phyloP scores from a whole-genome alignment of 2,113 vertebrate genomes.

The Coryphaenoides rupestris region DNA sequence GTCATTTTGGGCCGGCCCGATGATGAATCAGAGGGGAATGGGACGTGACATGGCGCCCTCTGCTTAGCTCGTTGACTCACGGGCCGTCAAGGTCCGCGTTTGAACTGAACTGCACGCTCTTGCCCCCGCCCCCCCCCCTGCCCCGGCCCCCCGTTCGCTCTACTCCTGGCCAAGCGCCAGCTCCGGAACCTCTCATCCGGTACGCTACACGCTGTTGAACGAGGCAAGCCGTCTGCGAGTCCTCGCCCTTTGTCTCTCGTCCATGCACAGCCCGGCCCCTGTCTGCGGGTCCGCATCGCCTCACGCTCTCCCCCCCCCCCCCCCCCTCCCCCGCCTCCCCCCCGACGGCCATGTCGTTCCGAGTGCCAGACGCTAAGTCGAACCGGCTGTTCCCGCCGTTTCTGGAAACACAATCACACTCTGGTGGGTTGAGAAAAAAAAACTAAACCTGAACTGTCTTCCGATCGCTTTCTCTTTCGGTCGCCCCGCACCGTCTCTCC shows the following conservation, averaged over 20 bases:
- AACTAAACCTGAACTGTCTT: conserved; percentile 61
- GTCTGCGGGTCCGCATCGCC: too few species aligned
- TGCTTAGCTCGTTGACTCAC: conserved; percentile 55
- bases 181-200: too few species aligned
- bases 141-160: too few species aligned
- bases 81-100: conserved; percentile 55
- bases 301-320: too few species aligned
- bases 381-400: conserved; percentile 60
- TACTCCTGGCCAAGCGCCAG: too few species aligned
- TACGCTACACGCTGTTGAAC: too few species aligned
- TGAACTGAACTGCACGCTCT: too few species aligned
- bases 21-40: conserved; percentile 37
- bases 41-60: conserved; percentile 46
- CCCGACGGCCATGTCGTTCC: conserved; percentile 30
- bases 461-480: conserved; percentile 28
- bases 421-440: conserved; percentile 62
- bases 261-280: too few species aligned
- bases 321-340: too few species aligned
- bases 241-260: too few species aligned
- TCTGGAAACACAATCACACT: conserved; percentile 63
- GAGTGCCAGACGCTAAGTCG: conserved; percentile 57
- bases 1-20: conserved; percentile 12
- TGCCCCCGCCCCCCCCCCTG: too few species aligned
- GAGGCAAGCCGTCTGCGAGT: too few species aligned
- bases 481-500: neutral